Evolutionary conservation across 1,140 invertebrate species (phyloP).

Genomic region (Pararge aegeria): DNA sequence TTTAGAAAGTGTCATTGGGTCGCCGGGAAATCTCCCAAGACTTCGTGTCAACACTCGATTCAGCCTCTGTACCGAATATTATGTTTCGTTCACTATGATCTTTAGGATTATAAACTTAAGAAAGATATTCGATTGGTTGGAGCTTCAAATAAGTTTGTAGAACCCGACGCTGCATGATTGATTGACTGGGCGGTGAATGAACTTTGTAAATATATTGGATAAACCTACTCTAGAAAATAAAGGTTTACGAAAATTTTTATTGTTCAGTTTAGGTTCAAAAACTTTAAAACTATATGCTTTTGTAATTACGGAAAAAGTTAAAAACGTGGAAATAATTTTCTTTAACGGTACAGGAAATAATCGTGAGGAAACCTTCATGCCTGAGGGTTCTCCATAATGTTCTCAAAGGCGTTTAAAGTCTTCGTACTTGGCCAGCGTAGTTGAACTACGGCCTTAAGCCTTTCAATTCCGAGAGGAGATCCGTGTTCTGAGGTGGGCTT

Average conservation of each 20-base stretch:
- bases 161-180: conserved; percentile 53
- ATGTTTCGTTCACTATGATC: conserved; percentile 13
- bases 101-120: conserved; percentile 24
- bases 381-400: too few species aligned
- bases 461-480: too few species aligned
- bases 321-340: too few species aligned
- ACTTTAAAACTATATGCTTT: too few species aligned
- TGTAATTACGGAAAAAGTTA: too few species aligned
- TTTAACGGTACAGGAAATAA: too few species aligned
- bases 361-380: too few species aligned
- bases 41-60: conserved; percentile 41
- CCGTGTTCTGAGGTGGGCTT: too few species aligned
- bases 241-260: background rate
- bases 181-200: conserved; percentile 62
- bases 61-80: conserved; percentile 16
- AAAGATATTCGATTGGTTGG: conserved; percentile 20
- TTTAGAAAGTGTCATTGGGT: conserved; percentile 52
- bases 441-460: too few species aligned
- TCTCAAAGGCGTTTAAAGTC: too few species aligned
- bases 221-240: conserved; percentile 11
- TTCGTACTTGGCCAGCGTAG: too few species aligned
- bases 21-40: conserved; percentile 44
- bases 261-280: too few species aligned
- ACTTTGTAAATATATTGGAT: conserved; percentile 59
- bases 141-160: conserved; percentile 31